Evolutionary conservation across 2,888 invertebrate species (phyloP), one percentile per base, ranked within the genome.

Genomic region (Tillus elongatus): DNA sequence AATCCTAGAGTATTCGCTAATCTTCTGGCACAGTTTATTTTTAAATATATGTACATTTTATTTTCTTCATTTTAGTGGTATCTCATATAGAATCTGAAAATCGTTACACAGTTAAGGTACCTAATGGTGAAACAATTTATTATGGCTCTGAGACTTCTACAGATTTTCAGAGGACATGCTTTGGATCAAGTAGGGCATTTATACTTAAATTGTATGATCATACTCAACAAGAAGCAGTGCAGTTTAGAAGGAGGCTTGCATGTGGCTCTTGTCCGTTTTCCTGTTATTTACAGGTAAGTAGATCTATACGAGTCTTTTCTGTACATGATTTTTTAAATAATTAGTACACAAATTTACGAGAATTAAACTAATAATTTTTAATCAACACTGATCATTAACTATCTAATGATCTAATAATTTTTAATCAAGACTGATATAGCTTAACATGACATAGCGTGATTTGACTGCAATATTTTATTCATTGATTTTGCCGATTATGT

Each of bases 121-220:
- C 82, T 0, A 66, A 75, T 33, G 82, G 82, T 1, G 84, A 84
- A 54, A 79, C 83, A 0, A 62, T 86, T n/a, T 86, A 79, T 60
- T 73, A 82, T 28, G 84, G 80, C 8, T 75, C 74, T 24, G 85
- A 86, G 57, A 70, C 68, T 2, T 82, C 83, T 1, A 69, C 68
- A 1, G 60, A 70, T 1, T 72, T 70, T 3, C 72, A 78, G 54
- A 67, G 89, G 34, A 73, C 79, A 42, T 68, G 81, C 33, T 85
- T 84, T 59, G 87, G 88, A 3, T 72, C 78, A 0, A 71, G 74
- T 0, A 71, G 90, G 13, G 75, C 82, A 0, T 88, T 89, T 61
- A 71, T 73, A 43, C 79, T 93, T 73, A 81, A 79, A 52, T 66
- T 93, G 1, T 74, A 83, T 43, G 92, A 93, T 63, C 82, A 78